A percentile compares a stretch with the other conserved stretches of the same genome.
phyloP scores from a whole-genome alignment of 2,113 vertebrate species.

The Pangasianodon hypophthalmus region DNA sequence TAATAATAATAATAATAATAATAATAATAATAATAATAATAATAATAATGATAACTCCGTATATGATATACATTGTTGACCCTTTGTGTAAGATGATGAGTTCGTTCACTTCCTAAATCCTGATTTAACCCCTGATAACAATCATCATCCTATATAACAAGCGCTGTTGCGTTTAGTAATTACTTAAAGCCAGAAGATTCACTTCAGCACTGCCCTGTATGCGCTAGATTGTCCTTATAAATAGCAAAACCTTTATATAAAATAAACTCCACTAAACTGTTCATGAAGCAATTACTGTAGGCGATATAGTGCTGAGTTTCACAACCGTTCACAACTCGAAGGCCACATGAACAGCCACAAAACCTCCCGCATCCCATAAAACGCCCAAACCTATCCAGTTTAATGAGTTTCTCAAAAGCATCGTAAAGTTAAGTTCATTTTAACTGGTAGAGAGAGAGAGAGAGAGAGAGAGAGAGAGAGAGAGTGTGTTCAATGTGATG shows the following conservation, averaged over 20 bases:
- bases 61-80: not conserved
- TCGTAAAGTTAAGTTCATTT: slow-evolving; percentile 9
- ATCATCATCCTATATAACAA: not conserved
- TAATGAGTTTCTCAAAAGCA: not conserved
- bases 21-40: too few relatives aligned
- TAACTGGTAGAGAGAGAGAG: not conserved
- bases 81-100: not conserved
- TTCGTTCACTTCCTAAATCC: not conserved
- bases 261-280: not conserved
- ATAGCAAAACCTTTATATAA: not conserved
- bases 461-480: not conserved
- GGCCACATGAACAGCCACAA: not conserved
- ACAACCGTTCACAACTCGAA: not conserved
- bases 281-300: slow-evolving; percentile 4
- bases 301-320: not conserved
- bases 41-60: not conserved
- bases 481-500: not conserved
- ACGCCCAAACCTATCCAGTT: not conserved
- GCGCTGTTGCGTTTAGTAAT: not conserved
- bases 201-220: not conserved
- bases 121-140: not conserved
- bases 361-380: not conserved
- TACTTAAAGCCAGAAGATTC: not conserved
- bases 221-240: not conserved
- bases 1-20: too few relatives aligned